Evolutionary conservation across 1,140 invertebrate genomes (phyloP).

Genomic region (Acromyrmex heyeri): DNA sequence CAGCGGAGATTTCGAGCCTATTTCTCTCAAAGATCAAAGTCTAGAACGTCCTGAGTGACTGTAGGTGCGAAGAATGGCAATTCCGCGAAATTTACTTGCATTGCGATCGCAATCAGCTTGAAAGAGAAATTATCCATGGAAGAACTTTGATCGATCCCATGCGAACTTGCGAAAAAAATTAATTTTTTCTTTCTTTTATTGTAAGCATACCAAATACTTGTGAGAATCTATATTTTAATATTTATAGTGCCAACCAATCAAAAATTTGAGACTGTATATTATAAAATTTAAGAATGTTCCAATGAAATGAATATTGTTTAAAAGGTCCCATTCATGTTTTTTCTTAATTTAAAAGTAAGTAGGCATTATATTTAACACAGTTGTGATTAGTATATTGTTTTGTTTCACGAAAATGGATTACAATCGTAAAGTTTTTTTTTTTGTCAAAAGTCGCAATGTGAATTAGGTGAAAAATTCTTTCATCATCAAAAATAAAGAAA

Average conservation of each 20-base stretch:
- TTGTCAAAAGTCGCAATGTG: too few relatives aligned
- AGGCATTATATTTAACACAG: too few relatives aligned
- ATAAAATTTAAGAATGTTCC: too few relatives aligned
- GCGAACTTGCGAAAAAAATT: background rate
- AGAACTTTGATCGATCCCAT: background rate
- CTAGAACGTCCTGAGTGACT: background rate
- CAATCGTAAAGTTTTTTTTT: too few relatives aligned
- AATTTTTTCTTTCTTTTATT: background rate
- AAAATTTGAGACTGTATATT: too few relatives aligned
- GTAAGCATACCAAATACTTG: background rate
- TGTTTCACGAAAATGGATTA: too few relatives aligned
- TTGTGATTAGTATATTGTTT: too few relatives aligned
- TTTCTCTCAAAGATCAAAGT: constrained; percentile 21
- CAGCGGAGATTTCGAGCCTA: background rate
- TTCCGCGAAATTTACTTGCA: background rate
- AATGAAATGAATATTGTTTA: too few relatives aligned
- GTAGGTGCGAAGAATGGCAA: background rate
- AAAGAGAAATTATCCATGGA: background rate
- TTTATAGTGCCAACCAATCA: background rate
- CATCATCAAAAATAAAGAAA: too few relatives aligned
- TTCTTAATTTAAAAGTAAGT: too few relatives aligned
- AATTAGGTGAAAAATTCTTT: too few relatives aligned
- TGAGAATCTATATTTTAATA: background rate
- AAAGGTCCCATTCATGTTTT: too few relatives aligned
- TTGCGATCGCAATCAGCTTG: background rate